Percentiles rank a stretch among this genome's conserved stretches.
Conservation (phyloP, 2,797 vertebrate genomes). For the Aplochiton taeniatus region DNA sequence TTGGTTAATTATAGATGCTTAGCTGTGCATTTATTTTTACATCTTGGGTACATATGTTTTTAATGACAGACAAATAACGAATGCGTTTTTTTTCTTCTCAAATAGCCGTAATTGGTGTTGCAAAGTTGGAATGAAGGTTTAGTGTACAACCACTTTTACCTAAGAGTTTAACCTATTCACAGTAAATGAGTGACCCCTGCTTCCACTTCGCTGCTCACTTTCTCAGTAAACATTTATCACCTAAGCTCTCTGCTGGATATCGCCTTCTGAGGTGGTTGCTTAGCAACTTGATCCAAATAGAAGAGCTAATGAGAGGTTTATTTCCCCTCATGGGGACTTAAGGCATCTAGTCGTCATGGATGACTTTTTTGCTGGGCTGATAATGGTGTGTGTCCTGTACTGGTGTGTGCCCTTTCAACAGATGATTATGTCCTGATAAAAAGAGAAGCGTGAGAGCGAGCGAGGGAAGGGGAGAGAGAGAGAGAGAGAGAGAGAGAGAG, state of each 20-base stretch:
- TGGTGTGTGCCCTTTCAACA: slow-evolving; percentile 27
- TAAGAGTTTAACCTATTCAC: too few species aligned
- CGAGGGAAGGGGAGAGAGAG: too few species aligned
- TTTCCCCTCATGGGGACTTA: slow-evolving; percentile 27
- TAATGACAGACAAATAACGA: too few species aligned
- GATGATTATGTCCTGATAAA: slow-evolving; percentile 22
- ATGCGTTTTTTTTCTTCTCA: too few species aligned
- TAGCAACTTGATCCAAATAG: slow-evolving; percentile 41
- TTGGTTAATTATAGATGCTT: slow-evolving; percentile 54
- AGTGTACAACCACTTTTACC: too few species aligned
- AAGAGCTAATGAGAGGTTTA: slow-evolving; percentile 37
- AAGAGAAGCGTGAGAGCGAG: not conserved
- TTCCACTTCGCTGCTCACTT: too few species aligned
- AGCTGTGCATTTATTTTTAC: slow-evolving; percentile 42
- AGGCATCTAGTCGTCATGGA: slow-evolving; percentile 51
- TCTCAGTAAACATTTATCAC: slow-evolving; percentile 31
- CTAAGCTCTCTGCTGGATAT: slow-evolving; percentile 19
- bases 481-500: too few species aligned
- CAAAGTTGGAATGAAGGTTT: too few species aligned
- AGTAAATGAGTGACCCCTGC: too few species aligned
- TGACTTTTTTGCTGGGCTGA: slow-evolving; percentile 35
- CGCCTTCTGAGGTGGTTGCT: slow-evolving; percentile 60
- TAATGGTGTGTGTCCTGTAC: not conserved
- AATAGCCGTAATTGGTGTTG: too few species aligned
- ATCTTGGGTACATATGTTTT: slow-evolving; percentile 37